Percentiles rank a stretch among this genome's conserved stretches.
Evolutionary conservation across 2,797 vertebrate species (phyloP).

Genomic region (Rhinoraja longicauda): DNA sequence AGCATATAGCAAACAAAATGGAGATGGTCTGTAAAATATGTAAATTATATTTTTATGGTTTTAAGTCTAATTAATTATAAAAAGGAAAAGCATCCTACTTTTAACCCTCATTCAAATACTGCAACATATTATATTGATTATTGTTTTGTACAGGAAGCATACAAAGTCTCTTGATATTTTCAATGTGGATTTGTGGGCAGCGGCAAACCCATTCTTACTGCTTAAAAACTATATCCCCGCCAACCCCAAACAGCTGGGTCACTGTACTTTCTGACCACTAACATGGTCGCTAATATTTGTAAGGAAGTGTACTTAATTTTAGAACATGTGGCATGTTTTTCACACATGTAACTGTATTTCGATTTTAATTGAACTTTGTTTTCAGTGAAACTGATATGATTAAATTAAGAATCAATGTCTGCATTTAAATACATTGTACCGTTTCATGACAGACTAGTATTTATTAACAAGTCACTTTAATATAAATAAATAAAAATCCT

Average conservation of each 20-base stretch:
- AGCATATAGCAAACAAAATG: slow-evolving; percentile 24
- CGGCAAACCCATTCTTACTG: slow-evolving; percentile 6
- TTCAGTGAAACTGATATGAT: not conserved
- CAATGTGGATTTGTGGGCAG: slow-evolving; percentile 21
- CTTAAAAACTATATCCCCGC: not conserved
- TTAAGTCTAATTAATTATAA: not conserved
- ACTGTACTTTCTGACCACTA: slow-evolving; percentile 21
- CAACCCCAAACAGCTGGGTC: slow-evolving; percentile 23
- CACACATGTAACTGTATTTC: not conserved
- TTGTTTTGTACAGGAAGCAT: not conserved
- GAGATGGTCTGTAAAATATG: not conserved
- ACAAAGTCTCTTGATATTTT: not conserved
- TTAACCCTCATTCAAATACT: not conserved
- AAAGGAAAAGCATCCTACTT: not conserved
- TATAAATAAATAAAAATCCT: not conserved
- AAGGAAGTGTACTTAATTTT: not conserved
- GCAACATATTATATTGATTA: slow-evolving; percentile 19
- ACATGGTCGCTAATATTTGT: slow-evolving; percentile 15
- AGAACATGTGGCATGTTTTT: not conserved
- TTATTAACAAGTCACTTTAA: not conserved
- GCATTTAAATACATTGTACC: not conserved
- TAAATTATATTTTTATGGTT: not conserved
- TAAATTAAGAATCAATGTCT: slow-evolving; percentile 22
- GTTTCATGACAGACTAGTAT: not conserved
- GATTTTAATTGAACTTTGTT: not conserved